A percentile compares a stretch with the other conserved stretches of the same genome.
Evolutionary conservation across 2,113 vertebrate species (phyloP).

Genomic region (Tupaia tana): DNA sequence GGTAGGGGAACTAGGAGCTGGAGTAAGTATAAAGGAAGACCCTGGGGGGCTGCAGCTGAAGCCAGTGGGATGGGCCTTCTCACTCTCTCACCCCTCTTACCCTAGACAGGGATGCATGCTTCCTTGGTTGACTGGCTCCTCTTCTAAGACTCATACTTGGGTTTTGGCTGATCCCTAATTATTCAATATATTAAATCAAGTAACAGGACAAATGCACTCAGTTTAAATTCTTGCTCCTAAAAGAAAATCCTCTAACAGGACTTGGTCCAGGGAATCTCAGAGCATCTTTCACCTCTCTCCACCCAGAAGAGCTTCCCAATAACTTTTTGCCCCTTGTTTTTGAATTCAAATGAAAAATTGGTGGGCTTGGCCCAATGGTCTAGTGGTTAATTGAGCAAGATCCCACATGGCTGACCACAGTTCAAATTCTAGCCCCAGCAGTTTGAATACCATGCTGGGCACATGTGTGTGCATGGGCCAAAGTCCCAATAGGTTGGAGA

Average conservation of each 20-base stretch:
- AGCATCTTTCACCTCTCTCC: neutral
- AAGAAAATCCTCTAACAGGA: neutral
- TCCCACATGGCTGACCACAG: no score
- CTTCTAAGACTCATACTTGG: neutral
- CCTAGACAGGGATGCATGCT: neutral
- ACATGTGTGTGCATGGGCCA: no score
- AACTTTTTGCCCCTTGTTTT: neutral
- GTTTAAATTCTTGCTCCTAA: neutral
- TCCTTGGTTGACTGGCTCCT: neutral
- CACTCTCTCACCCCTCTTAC: fast-evolving
- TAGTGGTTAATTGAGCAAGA: no score
- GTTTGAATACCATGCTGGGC: no score
- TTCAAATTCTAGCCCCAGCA: no score
- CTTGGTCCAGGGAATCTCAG: neutral
- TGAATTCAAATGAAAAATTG: neutral
- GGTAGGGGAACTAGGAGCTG: neutral
- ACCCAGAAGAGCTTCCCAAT: neutral
- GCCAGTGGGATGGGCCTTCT: no score
- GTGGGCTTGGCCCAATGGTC: no score
- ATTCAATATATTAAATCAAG: neutral
- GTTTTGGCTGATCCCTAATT: neutral
- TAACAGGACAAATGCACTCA: neutral
- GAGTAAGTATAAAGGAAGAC: neutral
- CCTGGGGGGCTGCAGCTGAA: fast-evolving
- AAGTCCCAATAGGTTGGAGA: no score